Base-by-base conservation (phyloP, 2,797 vertebrate species). In the Botia kubotai region DNA sequence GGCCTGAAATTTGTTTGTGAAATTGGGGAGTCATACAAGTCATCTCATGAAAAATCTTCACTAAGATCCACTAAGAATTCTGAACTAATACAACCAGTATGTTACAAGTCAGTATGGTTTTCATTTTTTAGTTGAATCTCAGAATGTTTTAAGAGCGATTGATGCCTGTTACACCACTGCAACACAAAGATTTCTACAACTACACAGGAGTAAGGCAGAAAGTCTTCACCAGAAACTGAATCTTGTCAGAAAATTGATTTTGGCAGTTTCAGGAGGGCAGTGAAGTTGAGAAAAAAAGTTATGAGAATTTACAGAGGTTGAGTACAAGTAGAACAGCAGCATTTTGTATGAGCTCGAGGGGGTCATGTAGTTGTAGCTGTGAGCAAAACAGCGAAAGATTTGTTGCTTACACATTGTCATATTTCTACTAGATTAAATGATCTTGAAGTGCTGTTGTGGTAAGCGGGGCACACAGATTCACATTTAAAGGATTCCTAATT, bases 201-300 rank as follows among this genome's bases (percentile, higher is more conserved):
- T 21, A 63, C 10, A 65, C 23, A 52, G 6, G 13, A 48, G 21
- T 17, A 6, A 36, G 60, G 17, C 26, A n/a, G 1, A 29, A 21
- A 50, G 43, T 8, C 2, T 5, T 50, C 1, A 11, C 21, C 13
- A 50, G 67, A 33, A 23, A 67, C 48, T 76, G n/a, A 50, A 68
- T 68, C 33, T 68, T 65, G 21, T 29, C 63, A 43, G 29, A n/a
- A 4, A 76, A 66, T 76, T 55, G 62, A 76, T 67, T 53, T 66
- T 67, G 74, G 48, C 29, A 67, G 62, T 26, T 76, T 43, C 4
- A 8, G n/a, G 8, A 43, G 62, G 48, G 29, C 58, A 67, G 23
- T 16, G 73, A 23, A 66, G 29, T 58, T 52, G 58, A 52, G 60
- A 17, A 75, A 50, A 75, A 33, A 26, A 6, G 26, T 53, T 48